Evolutionary conservation across 2,888 invertebrate species (phyloP).

Genomic region (Drosophila monieri): DNA sequence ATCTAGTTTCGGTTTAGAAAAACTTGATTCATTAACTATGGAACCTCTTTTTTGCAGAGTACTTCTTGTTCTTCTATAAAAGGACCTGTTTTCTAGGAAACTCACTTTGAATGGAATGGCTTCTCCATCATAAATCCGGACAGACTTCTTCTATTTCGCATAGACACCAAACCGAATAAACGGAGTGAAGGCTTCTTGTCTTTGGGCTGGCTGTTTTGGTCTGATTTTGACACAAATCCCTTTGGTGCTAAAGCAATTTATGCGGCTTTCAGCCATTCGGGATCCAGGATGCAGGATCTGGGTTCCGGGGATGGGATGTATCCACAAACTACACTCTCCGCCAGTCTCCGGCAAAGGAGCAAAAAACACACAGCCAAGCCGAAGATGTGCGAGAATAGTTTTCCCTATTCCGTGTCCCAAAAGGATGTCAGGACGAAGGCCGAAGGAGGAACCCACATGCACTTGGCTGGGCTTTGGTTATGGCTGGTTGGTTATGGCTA

Average conservation of each 20-base stretch:
- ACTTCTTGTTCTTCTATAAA: neutral
- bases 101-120: constrained; percentile 12
- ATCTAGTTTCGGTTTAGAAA: neutral
- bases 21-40: neutral
- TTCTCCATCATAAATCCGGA: constrained; percentile 24
- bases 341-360: no score
- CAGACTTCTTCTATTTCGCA: constrained; percentile 14
- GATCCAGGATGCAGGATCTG: constrained; percentile 17
- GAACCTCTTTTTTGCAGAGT: neutral
- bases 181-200: constrained; percentile 55
- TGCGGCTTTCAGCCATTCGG: constrained; percentile 63
- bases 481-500: constrained; percentile 56
- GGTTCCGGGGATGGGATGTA: neutral
- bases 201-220: constrained; percentile 60
- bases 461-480: constrained; percentile 68
- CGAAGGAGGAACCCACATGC: constrained; percentile 46
- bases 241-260: constrained; percentile 80
- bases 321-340: constrained; percentile 9
- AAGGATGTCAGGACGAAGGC: neutral
- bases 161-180: constrained; percentile 22
- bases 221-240: constrained; percentile 80
- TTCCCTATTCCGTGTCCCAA: neutral
- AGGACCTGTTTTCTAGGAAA: neutral
- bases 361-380: constrained; percentile 10
- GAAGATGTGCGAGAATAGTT: constrained; percentile 47